Evolutionary conservation across 2,888 invertebrate species (phyloP).

Genomic region (Smittia sp.): DNA sequence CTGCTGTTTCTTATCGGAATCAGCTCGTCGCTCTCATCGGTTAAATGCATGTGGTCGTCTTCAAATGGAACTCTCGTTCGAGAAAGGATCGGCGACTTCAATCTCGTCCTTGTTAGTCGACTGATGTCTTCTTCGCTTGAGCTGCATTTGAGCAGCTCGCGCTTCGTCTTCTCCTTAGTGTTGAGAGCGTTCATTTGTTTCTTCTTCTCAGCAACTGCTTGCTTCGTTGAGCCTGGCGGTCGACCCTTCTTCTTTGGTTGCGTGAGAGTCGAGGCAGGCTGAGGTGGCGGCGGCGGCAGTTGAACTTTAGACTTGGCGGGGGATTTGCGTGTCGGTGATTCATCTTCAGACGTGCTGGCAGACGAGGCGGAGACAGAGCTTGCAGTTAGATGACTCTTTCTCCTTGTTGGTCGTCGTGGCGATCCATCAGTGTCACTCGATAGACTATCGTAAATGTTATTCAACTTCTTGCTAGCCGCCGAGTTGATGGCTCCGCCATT

Average conservation of each 20-base stretch:
- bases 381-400: conserved; percentile 49
- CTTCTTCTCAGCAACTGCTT: conserved; percentile 31
- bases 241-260: conserved; percentile 56
- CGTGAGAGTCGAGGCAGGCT: conserved; percentile 37
- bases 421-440: conserved; percentile 55
- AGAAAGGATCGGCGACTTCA: conserved; percentile 45
- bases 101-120: neutral
- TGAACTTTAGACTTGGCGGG: conserved; percentile 50
- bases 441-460: conserved; percentile 44
- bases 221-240: conserved; percentile 48
- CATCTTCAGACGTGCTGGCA: conserved; percentile 27
- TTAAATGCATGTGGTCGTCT: conserved; percentile 65
- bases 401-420: conserved; percentile 46
- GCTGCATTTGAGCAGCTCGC: conserved; percentile 55
- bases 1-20: conserved; percentile 59
- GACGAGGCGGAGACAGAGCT: conserved; percentile 47
- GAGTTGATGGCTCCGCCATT: conserved; percentile 15
- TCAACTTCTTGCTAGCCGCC: conserved; percentile 16
- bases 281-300: neutral
- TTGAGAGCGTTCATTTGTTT: conserved; percentile 43
- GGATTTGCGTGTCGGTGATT: conserved; percentile 25
- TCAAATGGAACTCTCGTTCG: conserved; percentile 65
- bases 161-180: conserved; percentile 5
- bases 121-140: conserved; percentile 63
- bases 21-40: conserved; percentile 71